Evolutionary conservation across 2,113 vertebrate genomes (phyloP), one percentile per base, ranked within the genome.

Genomic region (Trogon surrucura): DNA sequence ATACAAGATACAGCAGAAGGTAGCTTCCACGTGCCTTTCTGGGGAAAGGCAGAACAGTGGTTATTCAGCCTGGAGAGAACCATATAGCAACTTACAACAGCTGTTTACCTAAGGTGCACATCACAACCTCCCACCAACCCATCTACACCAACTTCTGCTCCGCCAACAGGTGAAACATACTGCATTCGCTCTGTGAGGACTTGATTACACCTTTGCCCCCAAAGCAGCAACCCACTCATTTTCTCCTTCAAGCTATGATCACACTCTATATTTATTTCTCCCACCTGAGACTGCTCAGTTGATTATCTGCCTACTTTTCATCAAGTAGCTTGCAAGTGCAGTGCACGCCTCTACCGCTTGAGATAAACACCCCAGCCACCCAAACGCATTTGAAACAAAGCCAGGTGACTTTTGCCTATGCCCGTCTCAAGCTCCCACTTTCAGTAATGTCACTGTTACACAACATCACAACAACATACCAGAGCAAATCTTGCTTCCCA

Each of bases 401-500:
- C 87, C 95, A 93, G 54, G 77, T 2, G 17, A 44, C 54, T 86
- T 41, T 58, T 65, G 79, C 81, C 66, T 65, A 25, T 62, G 71
- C 50, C 32, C 0, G 3, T 51, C 80, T 85, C 89, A 45, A 91
- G 64, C 81, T 89, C 70, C 85, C 2, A 8, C 70, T 89, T 82
- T 80, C 71, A 73, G 8, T 80, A 74, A 74, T 1, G 18, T 56
- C 66, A 69, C 45, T 62, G 15, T 97, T 96, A 45, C 72, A 21
- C 85, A 97, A 95, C 45, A 29, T 18, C 3, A 1, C 47, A 79
- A 30, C 51, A 75, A 62, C 74, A 32, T 3, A 25, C 26, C 2
- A 2, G 34, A 89, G 48, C 6, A 8, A 83, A 70, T 32, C 67
- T 64, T 56, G 60, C 85, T 93, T 93, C 90, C 90, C 96, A 95